Evolutionary conservation across 1,140 invertebrate genomes (phyloP), one percentile per base, ranked within the genome.

Genomic region (Lamellibrachia luymesi): DNA sequence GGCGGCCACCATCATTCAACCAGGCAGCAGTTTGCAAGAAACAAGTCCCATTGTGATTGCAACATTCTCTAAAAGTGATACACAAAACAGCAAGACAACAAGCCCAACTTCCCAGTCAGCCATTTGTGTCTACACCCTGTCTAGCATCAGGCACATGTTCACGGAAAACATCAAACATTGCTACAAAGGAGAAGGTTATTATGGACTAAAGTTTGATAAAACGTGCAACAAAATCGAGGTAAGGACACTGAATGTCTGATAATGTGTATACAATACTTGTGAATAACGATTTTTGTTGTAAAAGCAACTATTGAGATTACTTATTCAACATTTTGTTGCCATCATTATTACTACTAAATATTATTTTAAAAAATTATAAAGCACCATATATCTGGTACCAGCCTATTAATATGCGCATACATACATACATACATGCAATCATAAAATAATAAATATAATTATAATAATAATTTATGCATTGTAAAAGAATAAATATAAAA

Each of bases 131-230:
- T 99, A 99, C 96, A 98, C 98, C 0, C 97, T 99, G 93, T 98
- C 98, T 96, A 97, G 98, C 8, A 98, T 99, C 93, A 97, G 98
- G 22, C 97, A 98, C 56, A 99, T 98, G 96, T 99, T 99, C 96
- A 99, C 99, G 97, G 97, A 98, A 96, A 99, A 99, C 96, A 99
- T 99, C 94, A 98, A 99, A 95, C 97, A 98, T 90, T 99, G 99
- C 96, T 99, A 99, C 96, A 98, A 97, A 22, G 64, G 64, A 80
- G 2, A 6, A 2, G 64, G 64, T 80, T 0, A 4, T 80, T 80
- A 80, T 80, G 64, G 64, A 80, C 13, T 22, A 80, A 10, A 6
- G 13, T 80, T 80, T 80, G 64, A 80, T 4, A 22, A 80, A 22
- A 2, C 64, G 17, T 80, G 64, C 13, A 10, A 10, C 8, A 80